These are phyloP conservation scores for Callorhinus ursinus DNA, from an alignment of 2,113 vertebrate species.

Conservation along the genomic window DNA sequence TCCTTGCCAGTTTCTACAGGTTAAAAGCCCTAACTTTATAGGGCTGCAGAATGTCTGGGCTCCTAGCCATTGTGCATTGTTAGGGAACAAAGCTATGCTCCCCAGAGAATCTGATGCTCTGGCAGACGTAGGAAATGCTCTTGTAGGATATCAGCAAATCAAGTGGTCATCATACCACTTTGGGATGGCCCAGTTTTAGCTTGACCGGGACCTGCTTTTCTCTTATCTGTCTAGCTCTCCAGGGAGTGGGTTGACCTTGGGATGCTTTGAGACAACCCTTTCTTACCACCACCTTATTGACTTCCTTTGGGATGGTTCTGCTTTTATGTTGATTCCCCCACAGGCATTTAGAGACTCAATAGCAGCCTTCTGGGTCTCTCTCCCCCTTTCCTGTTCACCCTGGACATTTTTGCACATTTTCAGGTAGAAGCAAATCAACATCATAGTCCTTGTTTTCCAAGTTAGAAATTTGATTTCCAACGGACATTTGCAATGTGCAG, in stretches of 20 bases:
- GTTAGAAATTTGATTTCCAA: neutral
- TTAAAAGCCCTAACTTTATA: too few species aligned
- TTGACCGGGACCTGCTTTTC: neutral
- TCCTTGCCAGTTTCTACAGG: neutral
- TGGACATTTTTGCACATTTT: neutral
- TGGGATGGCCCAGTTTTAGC: too few species aligned
- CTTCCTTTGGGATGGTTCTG: neutral
- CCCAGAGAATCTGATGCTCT: rapidly evolving
- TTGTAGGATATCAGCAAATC: too few species aligned
- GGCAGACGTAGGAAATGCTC: neutral
- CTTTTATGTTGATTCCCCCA: rapidly evolving
- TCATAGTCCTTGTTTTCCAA: neutral
- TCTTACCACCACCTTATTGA: neutral
- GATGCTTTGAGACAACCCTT: neutral
- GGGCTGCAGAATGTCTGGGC: neutral
- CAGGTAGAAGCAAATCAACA: neutral
- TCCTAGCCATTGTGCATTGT: rapidly evolving
- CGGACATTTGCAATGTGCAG: neutral
- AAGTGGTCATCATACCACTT: rapidly evolving
- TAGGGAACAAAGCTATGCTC: neutral
- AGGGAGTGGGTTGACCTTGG: neutral
- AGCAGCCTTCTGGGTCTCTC: neutral
- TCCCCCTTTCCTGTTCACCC: neutral
- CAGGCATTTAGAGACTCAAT: neutral
- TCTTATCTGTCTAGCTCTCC: neutral